phyloP scores from a whole-genome alignment of 2,797 vertebrate species.

The Poecilia gillii region DNA sequence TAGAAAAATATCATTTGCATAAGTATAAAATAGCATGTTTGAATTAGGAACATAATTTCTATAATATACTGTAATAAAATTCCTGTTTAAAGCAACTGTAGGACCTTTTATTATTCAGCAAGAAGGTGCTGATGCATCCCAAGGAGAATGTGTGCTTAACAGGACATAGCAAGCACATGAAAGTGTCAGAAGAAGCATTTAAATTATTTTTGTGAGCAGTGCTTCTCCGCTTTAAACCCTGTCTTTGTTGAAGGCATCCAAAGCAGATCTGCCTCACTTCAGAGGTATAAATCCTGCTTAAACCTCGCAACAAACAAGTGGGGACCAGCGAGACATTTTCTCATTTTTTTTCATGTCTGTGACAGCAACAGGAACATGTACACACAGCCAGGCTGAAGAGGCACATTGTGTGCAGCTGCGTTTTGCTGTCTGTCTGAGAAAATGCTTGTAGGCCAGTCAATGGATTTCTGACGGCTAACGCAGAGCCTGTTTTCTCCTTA shows the following conservation, averaged over 20 bases:
- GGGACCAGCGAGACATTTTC: neutral
- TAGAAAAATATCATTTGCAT: neutral
- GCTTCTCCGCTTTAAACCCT: neutral
- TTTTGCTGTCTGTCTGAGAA: conserved; percentile 15
- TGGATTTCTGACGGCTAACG: conserved; percentile 39
- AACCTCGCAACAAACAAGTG: conserved; percentile 9
- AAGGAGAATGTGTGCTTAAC: neutral
- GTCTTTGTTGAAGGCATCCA: conserved; percentile 1
- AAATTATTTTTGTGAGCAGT: neutral
- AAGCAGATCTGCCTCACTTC: neutral
- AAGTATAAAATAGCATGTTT: neutral
- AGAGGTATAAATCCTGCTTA: conserved; percentile 10
- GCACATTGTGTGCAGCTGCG: conserved; percentile 10
- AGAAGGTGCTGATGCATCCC: conserved; percentile 1
- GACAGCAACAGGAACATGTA: conserved; percentile 26
- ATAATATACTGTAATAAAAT: neutral
- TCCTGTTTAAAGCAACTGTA: neutral
- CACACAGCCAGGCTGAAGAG: conserved; percentile 17
- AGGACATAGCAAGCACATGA: conserved; percentile 1
- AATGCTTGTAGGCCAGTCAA: conserved; percentile 8
- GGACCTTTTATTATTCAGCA: neutral
- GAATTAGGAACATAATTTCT: neutral
- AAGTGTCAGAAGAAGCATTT: neutral
- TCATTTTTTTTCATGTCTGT: conserved; percentile 10
- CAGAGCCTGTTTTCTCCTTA: conserved; percentile 34